Evolutionary conservation across 2,113 vertebrate genomes (phyloP), one percentile per base, ranked within the genome.

Genomic region (Cryptoleucopteryx plumbea): DNA sequence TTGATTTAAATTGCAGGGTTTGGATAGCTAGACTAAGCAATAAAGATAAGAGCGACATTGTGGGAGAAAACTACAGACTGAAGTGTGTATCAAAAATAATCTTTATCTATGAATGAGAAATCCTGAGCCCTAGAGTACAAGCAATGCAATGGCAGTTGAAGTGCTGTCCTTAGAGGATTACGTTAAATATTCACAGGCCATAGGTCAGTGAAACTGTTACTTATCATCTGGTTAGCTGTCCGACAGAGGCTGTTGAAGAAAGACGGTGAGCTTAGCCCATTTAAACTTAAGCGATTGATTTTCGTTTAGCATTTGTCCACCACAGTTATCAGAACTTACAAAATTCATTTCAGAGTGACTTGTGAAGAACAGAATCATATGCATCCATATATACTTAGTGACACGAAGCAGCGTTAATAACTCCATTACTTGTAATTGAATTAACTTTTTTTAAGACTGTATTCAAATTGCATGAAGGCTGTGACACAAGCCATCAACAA

Each of bases 291-390:
- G 47, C 13, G 63, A 89, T 56, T 88, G 93, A 92, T 96, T 96
- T 96, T 95, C 96, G 86, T 48, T 96, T 83, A 94, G 92, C 72
- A 74, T 93, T 89, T 97, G 93, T 80, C 85, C 62, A 90, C 61
- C 55, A 52, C 18, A 53, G 63, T 74, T 88, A 95, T 34, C 55
- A 23, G 9, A 92, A 87, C 34, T 38, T 95, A 78, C 48, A 93
- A 95, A 97, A 97, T 96, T 92, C 59, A 91, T 96, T 93, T 78
- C 27, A 27, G 45, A 91, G 55, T 74, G 92, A 91, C 74, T 86
- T 67, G 75, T 47, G 22, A 16, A 72, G 82, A 89, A 43, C 45
- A 72, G 45, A 92, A 36, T 55, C 23, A 3, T 73, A 75, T 56
- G 87, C 88, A 88, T 84, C 42, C 58, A 48, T 78, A 88, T 53